Base-by-base conservation (phyloP, 2,888 invertebrate species). In the Drosophila paracracens region DNA sequence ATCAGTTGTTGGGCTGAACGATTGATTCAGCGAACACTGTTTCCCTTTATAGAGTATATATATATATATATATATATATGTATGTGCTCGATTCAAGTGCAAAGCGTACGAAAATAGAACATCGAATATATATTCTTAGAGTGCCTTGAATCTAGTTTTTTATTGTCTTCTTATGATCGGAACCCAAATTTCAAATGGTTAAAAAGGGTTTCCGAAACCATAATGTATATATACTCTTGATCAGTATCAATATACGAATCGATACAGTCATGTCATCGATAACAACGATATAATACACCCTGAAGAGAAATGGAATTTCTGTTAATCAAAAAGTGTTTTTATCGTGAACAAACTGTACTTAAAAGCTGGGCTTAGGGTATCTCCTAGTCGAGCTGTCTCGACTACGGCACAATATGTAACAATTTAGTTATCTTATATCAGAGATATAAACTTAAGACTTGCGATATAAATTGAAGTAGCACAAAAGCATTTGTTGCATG, bases 1-100 rank as follows among this genome's bases (percentile, higher is more conserved):
- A 75, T 57, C 33, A 53, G 38, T 46, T 53, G 40, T 10, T 53
- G 21, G 21, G 54, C 13, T 48, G 51, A 56, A 6, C 31, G 33
- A 56, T 56, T 56, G 27, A 56, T 52, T 62, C 40, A 59, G 58
- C 35, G 25, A 53, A 25, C 53, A 52, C 33, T 33, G 25, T 21
- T 58, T 58, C 21, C 27, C 16, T 51, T 38, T 29, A 35, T 46
- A 13, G 21, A 46, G 7, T 7, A 25, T 46, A 46, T 46, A 38
- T 0, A 36, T 36, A 36, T 6, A 35, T 35, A 35, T 10, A 40
- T 36, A 36, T 36, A 18, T 38, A 25, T 25, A 46, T 25, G 2
- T 25, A 4, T 25, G 25, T 25, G 16, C 21, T 46, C 25, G 25
- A 25, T 16, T 46, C 16, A 25, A 25, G 16, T 25, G 18, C 8